Conservation (phyloP, 2,113 vertebrate genomes). For the Astur gentilis region DNA sequence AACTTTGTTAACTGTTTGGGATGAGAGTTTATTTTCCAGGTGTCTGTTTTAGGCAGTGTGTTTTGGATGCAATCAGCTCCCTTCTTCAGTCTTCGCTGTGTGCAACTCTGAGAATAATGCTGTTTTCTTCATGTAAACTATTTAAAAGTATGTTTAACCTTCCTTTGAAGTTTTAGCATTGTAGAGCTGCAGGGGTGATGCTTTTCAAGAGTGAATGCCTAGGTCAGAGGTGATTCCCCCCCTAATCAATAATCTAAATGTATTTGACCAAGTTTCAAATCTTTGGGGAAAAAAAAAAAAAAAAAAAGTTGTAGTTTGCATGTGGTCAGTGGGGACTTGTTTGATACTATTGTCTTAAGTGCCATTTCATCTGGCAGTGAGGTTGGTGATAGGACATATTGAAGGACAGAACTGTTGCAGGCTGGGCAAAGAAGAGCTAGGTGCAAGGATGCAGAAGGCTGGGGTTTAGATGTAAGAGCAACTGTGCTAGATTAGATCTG, state of each 20-base stretch:
- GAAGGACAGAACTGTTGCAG: not conserved
- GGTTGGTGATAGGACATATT: not conserved
- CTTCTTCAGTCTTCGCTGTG: not conserved
- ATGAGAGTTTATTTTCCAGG: not conserved
- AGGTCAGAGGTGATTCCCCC: not conserved
- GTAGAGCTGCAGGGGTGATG: not conserved
- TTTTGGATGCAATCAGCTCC: not conserved
- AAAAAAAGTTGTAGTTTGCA: not conserved
- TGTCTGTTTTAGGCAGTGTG: not conserved
- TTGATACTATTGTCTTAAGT: not conserved
- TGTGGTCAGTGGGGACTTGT: not conserved
- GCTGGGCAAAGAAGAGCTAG: not conserved
- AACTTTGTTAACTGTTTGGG: not conserved
- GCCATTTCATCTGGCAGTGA: not conserved
- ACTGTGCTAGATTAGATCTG: not conserved
- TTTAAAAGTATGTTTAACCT: not conserved
- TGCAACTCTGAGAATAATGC: not conserved
- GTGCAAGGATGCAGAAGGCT: not conserved
- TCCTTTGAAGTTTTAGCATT: not conserved
- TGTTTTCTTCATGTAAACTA: not conserved
- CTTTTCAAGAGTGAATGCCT: not conserved
- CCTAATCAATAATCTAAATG: not conserved
- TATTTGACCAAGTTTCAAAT: not conserved
- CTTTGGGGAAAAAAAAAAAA: not conserved
- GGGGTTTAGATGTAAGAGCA: not conserved